These are phyloP conservation scores for Crocodylus rhombifer DNA, from an alignment of 2,797 vertebrate species.

Conservation along the genomic window DNA sequence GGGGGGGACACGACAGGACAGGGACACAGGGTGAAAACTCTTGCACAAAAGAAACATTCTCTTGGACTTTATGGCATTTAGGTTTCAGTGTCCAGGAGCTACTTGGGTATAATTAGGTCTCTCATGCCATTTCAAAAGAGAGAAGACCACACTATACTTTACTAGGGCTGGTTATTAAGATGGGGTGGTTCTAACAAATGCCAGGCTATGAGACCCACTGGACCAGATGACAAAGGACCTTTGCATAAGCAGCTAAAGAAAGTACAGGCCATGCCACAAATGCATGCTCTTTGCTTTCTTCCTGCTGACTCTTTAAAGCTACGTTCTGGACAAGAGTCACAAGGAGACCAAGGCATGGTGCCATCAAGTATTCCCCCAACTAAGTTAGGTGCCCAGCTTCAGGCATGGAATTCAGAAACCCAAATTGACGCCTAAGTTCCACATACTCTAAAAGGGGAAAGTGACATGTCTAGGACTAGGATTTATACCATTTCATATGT, in stretches of 20 bases:
- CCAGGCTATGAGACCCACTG: background rate
- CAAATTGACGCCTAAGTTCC: too few species aligned
- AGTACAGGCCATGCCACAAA: background rate
- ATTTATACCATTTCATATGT: too few species aligned
- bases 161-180: background rate
- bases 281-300: background rate
- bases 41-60: background rate
- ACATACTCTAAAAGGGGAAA: too few species aligned
- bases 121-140: background rate
- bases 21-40: background rate
- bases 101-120: background rate
- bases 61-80: background rate
- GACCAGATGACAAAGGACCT: background rate
- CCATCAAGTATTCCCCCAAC: too few species aligned
- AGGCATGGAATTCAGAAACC: too few species aligned
- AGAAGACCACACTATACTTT: background rate
- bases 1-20: too few species aligned
- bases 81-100: background rate
- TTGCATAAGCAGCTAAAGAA: background rate
- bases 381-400: too few species aligned
- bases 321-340: too few species aligned
- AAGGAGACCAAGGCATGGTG: too few species aligned
- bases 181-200: background rate
- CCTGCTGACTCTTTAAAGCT: background rate
- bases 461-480: too few species aligned